Evolutionary conservation across 1,140 invertebrate species (phyloP).

Genomic region (Harlomillsia oculata): DNA sequence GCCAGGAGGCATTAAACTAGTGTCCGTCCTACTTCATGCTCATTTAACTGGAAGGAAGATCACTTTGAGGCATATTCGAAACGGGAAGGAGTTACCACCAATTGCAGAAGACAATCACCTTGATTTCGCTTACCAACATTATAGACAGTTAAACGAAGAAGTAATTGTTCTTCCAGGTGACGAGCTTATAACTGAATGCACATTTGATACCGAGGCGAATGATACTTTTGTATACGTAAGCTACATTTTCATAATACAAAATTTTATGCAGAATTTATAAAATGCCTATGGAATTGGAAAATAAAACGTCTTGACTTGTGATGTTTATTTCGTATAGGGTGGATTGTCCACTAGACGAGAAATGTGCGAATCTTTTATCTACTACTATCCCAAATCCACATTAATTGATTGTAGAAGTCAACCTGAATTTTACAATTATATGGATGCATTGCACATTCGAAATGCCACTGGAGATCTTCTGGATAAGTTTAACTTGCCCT

Average conservation of each 20-base stretch:
- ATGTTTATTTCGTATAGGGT: no score
- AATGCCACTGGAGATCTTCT: neutral
- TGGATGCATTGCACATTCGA: no score
- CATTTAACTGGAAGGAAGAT: conserved; percentile 30
- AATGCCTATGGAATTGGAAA: no score
- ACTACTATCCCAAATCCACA: conserved; percentile 68
- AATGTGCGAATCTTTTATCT: conserved; percentile 72
- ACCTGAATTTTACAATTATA: conserved; percentile 64
- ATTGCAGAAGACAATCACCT: conserved; percentile 43
- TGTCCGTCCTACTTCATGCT: conserved; percentile 19
- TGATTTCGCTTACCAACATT: neutral
- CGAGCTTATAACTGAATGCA: no score
- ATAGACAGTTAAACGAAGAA: neutral
- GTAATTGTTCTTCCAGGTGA: no score
- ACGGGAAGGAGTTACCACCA: conserved; percentile 25
- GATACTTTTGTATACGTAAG: no score
- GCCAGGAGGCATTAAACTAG: conserved; percentile 26
- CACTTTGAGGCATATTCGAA: conserved; percentile 22
- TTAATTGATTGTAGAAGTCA: conserved; percentile 69
- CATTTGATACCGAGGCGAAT: no score
- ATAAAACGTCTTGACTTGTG: no score
- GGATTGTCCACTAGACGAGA: conserved; percentile 72
- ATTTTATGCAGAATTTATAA: no score
- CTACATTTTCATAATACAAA: no score
- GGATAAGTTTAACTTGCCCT: no score